Percentiles rank a stretch among this genome's conserved stretches.
Evolutionary conservation across 2,113 vertebrate genomes (phyloP).

Genomic region (Pedetes capensis): DNA sequence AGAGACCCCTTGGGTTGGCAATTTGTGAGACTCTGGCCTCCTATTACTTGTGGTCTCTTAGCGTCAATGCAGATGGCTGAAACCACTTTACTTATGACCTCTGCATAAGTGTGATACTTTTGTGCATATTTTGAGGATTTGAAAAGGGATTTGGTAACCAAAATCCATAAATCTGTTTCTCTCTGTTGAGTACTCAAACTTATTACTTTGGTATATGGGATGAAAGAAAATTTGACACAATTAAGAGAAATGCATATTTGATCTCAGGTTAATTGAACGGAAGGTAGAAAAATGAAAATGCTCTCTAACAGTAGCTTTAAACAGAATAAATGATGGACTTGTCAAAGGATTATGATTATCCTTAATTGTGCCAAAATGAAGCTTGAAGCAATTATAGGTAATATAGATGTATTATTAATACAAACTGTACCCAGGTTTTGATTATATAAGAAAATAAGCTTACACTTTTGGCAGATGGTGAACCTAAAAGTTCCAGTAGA

Average conservation of each 20-base stretch:
- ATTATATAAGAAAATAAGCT: constrained; percentile 60
- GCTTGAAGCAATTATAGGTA: constrained; percentile 54
- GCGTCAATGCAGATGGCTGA: background rate
- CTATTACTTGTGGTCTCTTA: background rate
- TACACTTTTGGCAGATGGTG: constrained; percentile 55
- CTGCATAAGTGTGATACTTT: background rate
- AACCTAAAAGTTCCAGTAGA: constrained; percentile 15
- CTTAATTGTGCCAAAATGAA: constrained; percentile 59
- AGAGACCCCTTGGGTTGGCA: background rate
- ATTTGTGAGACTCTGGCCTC: constrained; percentile 1
- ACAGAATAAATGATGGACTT: constrained; percentile 57
- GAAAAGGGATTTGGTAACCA: background rate
- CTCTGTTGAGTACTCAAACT: background rate
- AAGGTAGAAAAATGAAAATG: constrained; percentile 38
- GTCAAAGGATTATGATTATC: constrained; percentile 62
- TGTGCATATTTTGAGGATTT: constrained; percentile 7
- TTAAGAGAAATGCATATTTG: constrained; percentile 50
- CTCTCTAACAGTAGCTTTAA: constrained; percentile 52
- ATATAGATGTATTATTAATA: constrained; percentile 66
- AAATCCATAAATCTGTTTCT: constrained; percentile 42
- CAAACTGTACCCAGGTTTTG: constrained; percentile 41
- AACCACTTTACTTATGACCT: constrained; percentile 7
- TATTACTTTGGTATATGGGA: constrained; percentile 1
- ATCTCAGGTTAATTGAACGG: constrained; percentile 47
- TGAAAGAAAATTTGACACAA: constrained; percentile 21